Base-by-base conservation (phyloP, 2,113 vertebrate species). In the Ranitomeya imitator region DNA sequence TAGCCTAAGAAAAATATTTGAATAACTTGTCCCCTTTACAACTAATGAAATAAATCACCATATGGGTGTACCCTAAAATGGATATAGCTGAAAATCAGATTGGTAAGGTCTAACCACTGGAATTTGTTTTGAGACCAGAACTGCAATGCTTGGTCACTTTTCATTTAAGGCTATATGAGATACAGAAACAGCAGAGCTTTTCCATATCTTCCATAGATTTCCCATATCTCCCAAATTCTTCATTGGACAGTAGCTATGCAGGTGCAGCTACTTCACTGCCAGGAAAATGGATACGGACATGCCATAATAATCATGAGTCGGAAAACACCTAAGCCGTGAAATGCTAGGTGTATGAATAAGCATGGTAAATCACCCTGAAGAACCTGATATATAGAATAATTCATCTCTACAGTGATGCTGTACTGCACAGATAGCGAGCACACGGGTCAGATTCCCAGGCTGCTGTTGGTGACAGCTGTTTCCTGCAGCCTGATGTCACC, bases 401-500 rank as follows among this genome's bases (percentile, higher is more conserved):
- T 67, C 37, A 19, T 74, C 52, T 74, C 14, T 59, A 54, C 55
- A 73, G n/a, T 85, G 23, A 79, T 54, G 76, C 60, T 54, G 26
- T 59, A 71, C 78, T 85, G 60, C 69, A 79, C 57, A 85, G 73
- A 85, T 94, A 95, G 94, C 63, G 52, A 84, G 74, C 73, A 85
- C 76, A 26, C 18, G 87, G 80, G 87, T 84, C 65, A 79, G 59
- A 91, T 94, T 93, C 93, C 94, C 94, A 94, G 93, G 77, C 26
- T 92, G 81, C 89, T 90, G 73, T 85, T 82, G 80, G 18, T 87
- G 90, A 92, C 94, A 96, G 95, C 94, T 95, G 94, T 90, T 95
- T 96, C 95, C 95, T 95, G 92, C 93, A 94, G 94, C 95, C 94
- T 95, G 94, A 93, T 92, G 52, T 78, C 92, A 92, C 93, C 93